Percentiles rank a stretch among this genome's conserved stretches.
phyloP scores from a whole-genome alignment of 2,113 vertebrate species.

The Dunckerocampus dactyliophorus region DNA sequence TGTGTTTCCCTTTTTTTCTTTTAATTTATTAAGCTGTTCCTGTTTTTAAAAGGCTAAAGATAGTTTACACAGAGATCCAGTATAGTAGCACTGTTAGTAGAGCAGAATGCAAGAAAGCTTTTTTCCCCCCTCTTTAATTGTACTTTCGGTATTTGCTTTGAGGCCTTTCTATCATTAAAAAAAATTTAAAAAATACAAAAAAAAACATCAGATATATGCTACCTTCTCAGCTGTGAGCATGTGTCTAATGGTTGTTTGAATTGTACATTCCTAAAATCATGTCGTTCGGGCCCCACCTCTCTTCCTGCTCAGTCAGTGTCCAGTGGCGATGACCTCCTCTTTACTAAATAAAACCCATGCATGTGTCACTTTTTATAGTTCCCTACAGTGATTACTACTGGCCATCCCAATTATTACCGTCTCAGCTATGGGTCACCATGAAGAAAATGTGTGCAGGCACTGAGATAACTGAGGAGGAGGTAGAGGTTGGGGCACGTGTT shows the following conservation, averaged over 20 bases:
- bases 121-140: slow-evolving; percentile 5
- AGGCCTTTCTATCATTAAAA: slow-evolving; percentile 35
- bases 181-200: neutral
- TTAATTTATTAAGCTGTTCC: slow-evolving; percentile 12
- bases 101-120: slow-evolving; percentile 14
- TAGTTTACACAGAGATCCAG: slow-evolving; percentile 14
- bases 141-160: slow-evolving; percentile 35
- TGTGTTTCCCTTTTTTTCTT: slow-evolving; percentile 12
- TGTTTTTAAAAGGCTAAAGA: slow-evolving; percentile 18
- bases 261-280: slow-evolving; percentile 42
- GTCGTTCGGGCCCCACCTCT: slow-evolving; percentile 7
- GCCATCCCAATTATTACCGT: slow-evolving; percentile 10
- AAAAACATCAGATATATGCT: neutral
- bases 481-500: neutral
- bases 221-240: neutral
- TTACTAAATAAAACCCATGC: slow-evolving; percentile 19
- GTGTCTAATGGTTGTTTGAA: slow-evolving; percentile 7
- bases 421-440: slow-evolving; percentile 1
- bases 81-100: slow-evolving; percentile 25
- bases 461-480: neutral
- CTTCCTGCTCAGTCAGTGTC: slow-evolving; percentile 11
- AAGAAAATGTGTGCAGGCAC: slow-evolving; percentile 9
- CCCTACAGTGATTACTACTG: slow-evolving; percentile 27
- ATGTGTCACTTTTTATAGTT: slow-evolving; percentile 51
- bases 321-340: slow-evolving; percentile 5